Evolutionary conservation across 2,888 invertebrate genomes (phyloP), one percentile per base, ranked within the genome.

Genomic region (Villa cingulata): DNA sequence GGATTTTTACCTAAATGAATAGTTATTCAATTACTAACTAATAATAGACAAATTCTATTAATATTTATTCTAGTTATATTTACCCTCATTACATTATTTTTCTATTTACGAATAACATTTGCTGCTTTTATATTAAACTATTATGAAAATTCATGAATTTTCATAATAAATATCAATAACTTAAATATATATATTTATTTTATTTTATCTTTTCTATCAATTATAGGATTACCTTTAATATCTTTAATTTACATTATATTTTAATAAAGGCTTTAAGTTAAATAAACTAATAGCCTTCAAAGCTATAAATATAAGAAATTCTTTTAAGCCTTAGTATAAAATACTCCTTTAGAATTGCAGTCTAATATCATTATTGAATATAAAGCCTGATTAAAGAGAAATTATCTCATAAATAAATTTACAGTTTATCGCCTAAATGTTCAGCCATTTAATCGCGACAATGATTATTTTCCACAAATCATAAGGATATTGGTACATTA

Each of bases 401-500:
- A 58, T 60, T 59, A 55, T 74, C 70, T 66, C 68, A 70, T 75
- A 59, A 71, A 75, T 76, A 77, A 73, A 76, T 77, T 77, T 76
- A 77, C 76, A 77, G 70, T 76, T 74, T 77, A 76, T 70, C 66
- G 72, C 76, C 71, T 76, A 69, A 58, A 56, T 0, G n/a, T 70
- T 78, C 77, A 75, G 76, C 73, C 76, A 77, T 73, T 74, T 74
- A 74, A 75, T 72, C 65, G 66, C 71, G 72, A 72, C 80, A 79
- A 74, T 82, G 81, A 72, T 62, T 82, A 62, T 79, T 74, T 63
- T 81, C 78, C 50, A 80, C 78, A 61, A 80, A 81, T 71, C 83
- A 84, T 73, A 84, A 83, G 72, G 78, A 83, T 73, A 84, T 83
- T 75, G 81, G 81, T 58, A 78, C 78, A 52, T 65, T 83, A 70